Conservation (phyloP, 2,888 invertebrate species). For the Polylopha cassiicola region DNA sequence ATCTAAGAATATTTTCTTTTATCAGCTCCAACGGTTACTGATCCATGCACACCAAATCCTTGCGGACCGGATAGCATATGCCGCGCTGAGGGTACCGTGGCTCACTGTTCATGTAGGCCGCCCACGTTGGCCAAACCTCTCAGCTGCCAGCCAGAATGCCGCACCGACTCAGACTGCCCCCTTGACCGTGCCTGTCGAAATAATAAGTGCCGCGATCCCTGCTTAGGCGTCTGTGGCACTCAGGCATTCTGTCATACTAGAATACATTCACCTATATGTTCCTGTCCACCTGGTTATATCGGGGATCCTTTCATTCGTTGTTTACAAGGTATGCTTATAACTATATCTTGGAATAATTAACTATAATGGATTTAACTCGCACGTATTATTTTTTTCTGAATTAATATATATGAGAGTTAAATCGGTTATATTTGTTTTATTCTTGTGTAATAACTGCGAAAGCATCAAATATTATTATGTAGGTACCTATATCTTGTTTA, state of each 20-base stretch:
- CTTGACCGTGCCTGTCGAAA: constrained; percentile 80
- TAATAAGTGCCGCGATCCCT: constrained; percentile 82
- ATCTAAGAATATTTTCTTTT: constrained; percentile 17
- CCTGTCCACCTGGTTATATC: constrained; percentile 80
- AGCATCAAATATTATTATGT: no score
- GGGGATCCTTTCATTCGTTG: constrained; percentile 87
- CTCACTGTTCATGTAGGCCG: constrained; percentile 83
- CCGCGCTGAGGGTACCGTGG: constrained; percentile 79
- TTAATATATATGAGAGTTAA: no score
- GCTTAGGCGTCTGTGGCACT: constrained; percentile 86
- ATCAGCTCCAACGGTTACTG: constrained; percentile 48
- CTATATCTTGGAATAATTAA: no score
- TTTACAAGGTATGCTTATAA: constrained; percentile 79
- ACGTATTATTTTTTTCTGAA: no score
- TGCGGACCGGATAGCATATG: constrained; percentile 85
- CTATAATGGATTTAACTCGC: no score
- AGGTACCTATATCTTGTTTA: no score
- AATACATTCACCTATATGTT: constrained; percentile 87
- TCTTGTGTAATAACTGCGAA: no score
- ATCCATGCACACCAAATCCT: constrained; percentile 82
- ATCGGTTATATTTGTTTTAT: no score
- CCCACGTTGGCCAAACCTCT: constrained; percentile 85
- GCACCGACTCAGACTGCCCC: constrained; percentile 81
- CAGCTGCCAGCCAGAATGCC: constrained; percentile 86
- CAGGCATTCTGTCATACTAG: constrained; percentile 84